A percentile compares a stretch with the other conserved stretches of the same genome.
Conservation (phyloP, 1,140 invertebrate genomes). For the Chrysoperla carnea region DNA sequence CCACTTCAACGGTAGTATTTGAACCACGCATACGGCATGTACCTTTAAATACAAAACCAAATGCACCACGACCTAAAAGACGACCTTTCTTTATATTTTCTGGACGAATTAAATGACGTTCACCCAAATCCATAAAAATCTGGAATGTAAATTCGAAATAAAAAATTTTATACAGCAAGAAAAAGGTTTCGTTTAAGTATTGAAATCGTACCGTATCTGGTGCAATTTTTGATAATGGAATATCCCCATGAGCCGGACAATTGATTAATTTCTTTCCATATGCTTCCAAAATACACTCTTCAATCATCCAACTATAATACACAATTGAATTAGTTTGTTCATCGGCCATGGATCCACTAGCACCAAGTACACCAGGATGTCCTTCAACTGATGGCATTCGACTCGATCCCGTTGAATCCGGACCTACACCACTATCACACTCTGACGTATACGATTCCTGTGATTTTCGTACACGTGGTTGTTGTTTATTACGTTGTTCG, state of each 20-base stretch:
- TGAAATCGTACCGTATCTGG: constrained; percentile 66
- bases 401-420: constrained; percentile 48
- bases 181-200: too few relatives aligned
- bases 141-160: constrained; percentile 15
- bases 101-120: constrained; percentile 56
- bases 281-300: constrained; percentile 85
- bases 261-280: constrained; percentile 48
- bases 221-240: constrained; percentile 54
- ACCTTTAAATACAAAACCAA: constrained; percentile 90
- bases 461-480: constrained; percentile 29
- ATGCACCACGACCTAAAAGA: constrained; percentile 85
- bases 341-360: constrained; percentile 5
- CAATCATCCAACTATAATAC: constrained; percentile 68
- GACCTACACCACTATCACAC: constrained; percentile 62
- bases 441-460: constrained; percentile 60
- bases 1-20: constrained; percentile 50
- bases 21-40: constrained; percentile 44
- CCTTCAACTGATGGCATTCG: constrained; percentile 70
- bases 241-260: constrained; percentile 58
- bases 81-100: constrained; percentile 62
- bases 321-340: constrained; percentile 3
- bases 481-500: constrained; percentile 2
- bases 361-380: constrained; percentile 28
- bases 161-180: background rate
- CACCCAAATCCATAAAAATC: constrained; percentile 77